Conservation (phyloP, 2,113 vertebrate species). For the Physeter macrocephalus region DNA sequence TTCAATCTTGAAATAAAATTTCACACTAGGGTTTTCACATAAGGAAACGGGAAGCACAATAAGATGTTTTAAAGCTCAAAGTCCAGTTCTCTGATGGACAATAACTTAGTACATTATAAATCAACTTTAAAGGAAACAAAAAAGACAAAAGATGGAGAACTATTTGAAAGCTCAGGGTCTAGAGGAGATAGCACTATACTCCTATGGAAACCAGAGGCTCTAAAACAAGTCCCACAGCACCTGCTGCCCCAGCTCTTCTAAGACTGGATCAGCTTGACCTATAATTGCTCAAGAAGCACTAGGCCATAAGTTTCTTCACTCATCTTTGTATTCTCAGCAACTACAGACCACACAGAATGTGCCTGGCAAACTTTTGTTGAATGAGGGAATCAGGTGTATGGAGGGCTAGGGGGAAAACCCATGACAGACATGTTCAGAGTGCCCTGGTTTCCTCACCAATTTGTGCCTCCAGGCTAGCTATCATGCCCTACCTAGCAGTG, state of each 20-base stretch:
- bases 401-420: not conserved
- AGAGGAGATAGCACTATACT: not conserved
- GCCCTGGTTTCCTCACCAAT: not conserved
- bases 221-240: not conserved
- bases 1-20: conserved; percentile 12
- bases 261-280: not conserved
- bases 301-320: not conserved
- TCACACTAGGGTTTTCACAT: conserved; percentile 5
- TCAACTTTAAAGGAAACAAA: not conserved
- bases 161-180: not conserved
- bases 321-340: not conserved
- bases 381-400: not conserved
- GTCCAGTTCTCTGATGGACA: not conserved
- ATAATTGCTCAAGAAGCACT: not conserved
- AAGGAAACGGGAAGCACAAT: not conserved
- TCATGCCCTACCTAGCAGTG: not conserved
- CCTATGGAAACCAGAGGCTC: not conserved
- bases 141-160: not conserved
- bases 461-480: not conserved
- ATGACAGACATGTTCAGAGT: not conserved
- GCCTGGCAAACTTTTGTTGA: not conserved
- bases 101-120: not conserved
- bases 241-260: not conserved
- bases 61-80: not conserved
- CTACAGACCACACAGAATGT: not conserved